Conservation (phyloP, 2,797 vertebrate genomes). For the Loriculus beryllinus region DNA sequence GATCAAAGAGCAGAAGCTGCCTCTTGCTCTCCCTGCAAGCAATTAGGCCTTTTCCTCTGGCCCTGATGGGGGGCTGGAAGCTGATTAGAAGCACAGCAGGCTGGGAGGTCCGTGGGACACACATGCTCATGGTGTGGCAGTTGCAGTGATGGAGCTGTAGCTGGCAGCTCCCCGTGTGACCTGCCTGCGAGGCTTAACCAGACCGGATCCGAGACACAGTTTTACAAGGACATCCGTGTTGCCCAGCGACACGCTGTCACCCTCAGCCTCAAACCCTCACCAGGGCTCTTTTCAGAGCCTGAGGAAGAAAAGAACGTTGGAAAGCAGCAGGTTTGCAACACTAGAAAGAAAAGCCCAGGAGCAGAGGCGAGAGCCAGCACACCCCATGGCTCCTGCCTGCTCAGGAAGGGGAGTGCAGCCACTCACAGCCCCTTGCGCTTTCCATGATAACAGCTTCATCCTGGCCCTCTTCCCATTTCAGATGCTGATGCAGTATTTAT, state of each 20-base stretch:
- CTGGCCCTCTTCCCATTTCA: conserved; percentile 45
- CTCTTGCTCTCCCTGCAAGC: background rate
- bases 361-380: background rate
- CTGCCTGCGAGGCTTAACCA: background rate
- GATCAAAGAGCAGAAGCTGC: background rate
- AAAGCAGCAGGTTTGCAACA: background rate
- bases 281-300: background rate
- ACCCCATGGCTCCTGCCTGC: background rate
- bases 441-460: background rate
- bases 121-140: background rate
- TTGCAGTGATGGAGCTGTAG: background rate
- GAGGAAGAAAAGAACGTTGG: background rate
- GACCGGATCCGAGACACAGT: background rate
- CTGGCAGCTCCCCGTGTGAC: background rate
- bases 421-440: background rate
- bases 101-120: background rate
- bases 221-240: background rate
- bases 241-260: background rate
- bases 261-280: background rate
- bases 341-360: background rate
- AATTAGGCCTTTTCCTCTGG: background rate
- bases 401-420: background rate
- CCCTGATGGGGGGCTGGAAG: background rate
- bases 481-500: conserved; percentile 98
- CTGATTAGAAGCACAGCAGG: conserved; percentile 28